A percentile compares a stretch with the other conserved stretches of the same genome.
phyloP scores from a whole-genome alignment of 2,888 invertebrate genomes.

The Ischnus inquisitorius region DNA sequence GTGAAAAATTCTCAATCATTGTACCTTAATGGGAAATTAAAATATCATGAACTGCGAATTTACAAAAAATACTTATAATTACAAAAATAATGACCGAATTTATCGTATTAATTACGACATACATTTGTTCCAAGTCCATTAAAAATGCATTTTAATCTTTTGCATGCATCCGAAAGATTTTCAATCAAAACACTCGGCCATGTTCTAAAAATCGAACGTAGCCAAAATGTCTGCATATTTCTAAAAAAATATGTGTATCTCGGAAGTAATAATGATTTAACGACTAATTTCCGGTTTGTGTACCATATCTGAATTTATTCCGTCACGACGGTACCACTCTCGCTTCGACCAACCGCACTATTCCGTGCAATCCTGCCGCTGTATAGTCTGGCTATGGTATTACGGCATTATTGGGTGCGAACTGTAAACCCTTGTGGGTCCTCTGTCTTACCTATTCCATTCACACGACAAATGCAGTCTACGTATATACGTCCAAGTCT shows the following conservation, averaged over 20 bases:
- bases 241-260: neutral
- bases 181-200: no score
- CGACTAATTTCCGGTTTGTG: slow-evolving; percentile 49
- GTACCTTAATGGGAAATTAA: no score
- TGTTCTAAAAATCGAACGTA: neutral
- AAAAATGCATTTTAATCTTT: no score
- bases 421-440: slow-evolving; percentile 25
- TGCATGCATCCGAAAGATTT: no score
- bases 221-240: neutral
- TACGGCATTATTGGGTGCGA: slow-evolving; percentile 36
- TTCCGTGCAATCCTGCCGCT: neutral
- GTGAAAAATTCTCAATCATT: no score
- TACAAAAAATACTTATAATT: no score
- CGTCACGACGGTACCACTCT: neutral
- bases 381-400: neutral
- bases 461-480: neutral
- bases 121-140: no score
- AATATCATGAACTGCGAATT: no score
- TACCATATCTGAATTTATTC: slow-evolving; percentile 24
- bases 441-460: slow-evolving; percentile 3
- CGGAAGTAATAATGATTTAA: slow-evolving; percentile 36
- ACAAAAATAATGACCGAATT: no score
- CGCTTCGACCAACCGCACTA: slow-evolving; percentile 13
- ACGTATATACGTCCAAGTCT: neutral
- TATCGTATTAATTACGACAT: no score